Evolutionary conservation across 2,888 invertebrate species (phyloP).

Genomic region (Phyllotreta striolata): DNA sequence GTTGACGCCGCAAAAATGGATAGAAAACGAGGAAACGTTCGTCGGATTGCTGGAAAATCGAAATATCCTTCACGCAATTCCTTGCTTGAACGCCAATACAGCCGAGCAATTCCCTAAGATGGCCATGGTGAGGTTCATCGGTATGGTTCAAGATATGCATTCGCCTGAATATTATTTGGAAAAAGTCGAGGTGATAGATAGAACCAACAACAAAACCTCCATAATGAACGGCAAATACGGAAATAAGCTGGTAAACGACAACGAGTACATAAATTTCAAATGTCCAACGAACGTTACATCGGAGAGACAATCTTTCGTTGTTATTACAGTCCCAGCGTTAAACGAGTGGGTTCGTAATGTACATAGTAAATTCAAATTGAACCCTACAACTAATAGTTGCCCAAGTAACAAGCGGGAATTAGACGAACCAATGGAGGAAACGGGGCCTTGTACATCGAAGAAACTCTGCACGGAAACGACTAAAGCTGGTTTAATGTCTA

Average conservation of each 20-base stretch:
- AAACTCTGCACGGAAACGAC: conserved; percentile 6
- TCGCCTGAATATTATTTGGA: conserved; percentile 88
- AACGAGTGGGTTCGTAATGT: conserved; percentile 76
- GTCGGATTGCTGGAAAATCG: conserved; percentile 54
- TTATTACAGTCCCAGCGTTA: conserved; percentile 82
- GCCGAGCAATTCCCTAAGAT: conserved; percentile 72
- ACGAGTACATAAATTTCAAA: conserved; percentile 45
- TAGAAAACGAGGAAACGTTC: conserved; percentile 63
- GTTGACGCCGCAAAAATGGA: conserved; percentile 60
- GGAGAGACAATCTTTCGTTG: conserved; percentile 79
- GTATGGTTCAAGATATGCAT: conserved; percentile 94
- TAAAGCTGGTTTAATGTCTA: conserved; percentile 1
- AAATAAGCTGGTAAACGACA: conserved; percentile 71
- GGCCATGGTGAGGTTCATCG: conserved; percentile 80
- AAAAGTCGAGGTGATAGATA: conserved; percentile 74
- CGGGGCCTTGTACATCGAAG: conserved; percentile 3
- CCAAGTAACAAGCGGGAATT: conserved; percentile 57
- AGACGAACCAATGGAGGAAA: conserved; percentile 47
- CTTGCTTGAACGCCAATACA: conserved; percentile 74
- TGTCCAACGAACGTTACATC: conserved; percentile 62
- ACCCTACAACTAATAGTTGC: neutral
- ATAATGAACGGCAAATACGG: conserved; percentile 76
- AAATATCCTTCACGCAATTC: conserved; percentile 67
- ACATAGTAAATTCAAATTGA: conserved; percentile 19
- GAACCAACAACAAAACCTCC: conserved; percentile 64